Conservation (phyloP, 1,140 invertebrate species). For the Dryas iulia region DNA sequence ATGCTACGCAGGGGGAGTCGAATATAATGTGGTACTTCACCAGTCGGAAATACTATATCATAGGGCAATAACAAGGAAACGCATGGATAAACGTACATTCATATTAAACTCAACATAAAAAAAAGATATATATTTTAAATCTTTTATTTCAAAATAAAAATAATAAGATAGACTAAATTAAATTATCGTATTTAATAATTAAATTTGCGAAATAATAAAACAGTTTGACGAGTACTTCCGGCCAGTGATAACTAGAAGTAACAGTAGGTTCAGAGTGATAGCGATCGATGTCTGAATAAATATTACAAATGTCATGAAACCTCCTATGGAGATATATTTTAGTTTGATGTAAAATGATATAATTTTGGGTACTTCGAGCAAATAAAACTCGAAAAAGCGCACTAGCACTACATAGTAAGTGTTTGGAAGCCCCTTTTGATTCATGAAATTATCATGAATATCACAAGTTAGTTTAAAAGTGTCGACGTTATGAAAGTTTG, state of each 20-base stretch:
- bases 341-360: not conserved
- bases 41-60: conserved; percentile 3
- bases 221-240: not conserved
- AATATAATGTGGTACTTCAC: not conserved
- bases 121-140: not conserved
- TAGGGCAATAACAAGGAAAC: not conserved
- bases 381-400: conserved; percentile 57
- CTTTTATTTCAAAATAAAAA: no score
- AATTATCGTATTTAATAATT: not conserved
- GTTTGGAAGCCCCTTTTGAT: not conserved
- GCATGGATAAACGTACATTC: not conserved
- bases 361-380: conserved; percentile 19
- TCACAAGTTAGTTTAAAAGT: not conserved
- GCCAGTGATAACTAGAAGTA: not conserved
- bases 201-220: not conserved
- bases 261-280: not conserved
- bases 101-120: not conserved
- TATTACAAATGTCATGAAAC: not conserved
- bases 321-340: not conserved
- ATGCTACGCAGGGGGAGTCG: not conserved
- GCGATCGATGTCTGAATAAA: not conserved
- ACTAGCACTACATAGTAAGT: conserved; percentile 37
- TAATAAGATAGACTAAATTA: not conserved
- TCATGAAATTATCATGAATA: not conserved
- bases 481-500: not conserved